Conservation (phyloP, 2,113 vertebrate genomes). For the Acrocephalus arundinaceus region DNA sequence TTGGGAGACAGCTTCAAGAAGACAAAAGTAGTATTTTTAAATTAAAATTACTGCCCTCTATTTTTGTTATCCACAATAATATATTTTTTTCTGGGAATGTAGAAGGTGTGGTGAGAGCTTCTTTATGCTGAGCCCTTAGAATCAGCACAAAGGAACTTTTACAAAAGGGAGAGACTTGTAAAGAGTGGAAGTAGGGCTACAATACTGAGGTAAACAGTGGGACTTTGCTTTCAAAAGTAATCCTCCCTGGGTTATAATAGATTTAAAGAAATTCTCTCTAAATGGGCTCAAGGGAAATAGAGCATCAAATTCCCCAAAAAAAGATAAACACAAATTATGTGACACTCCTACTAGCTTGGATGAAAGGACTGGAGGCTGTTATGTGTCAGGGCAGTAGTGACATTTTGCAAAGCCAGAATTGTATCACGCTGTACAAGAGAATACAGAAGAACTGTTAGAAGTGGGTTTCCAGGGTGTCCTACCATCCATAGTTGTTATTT, state of each 20-base stretch:
- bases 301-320: not conserved
- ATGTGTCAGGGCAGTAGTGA: rapidly evolving
- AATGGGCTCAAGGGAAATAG: not conserved
- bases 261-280: not conserved
- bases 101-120: not conserved
- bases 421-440: not conserved
- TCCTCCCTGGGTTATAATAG: not conserved
- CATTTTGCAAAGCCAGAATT: not conserved
- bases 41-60: not conserved
- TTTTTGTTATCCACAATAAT: not conserved
- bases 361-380: not conserved
- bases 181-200: not conserved
- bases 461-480: not conserved
- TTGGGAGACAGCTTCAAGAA: not conserved
- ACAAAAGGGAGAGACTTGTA: not conserved
- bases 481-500: not conserved
- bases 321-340: not conserved
- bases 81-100: not conserved
- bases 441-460: not conserved
- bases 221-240: not conserved
- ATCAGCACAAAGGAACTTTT: not conserved
- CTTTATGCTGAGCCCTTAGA: not conserved
- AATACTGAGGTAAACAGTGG: not conserved
- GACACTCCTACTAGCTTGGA: not conserved
- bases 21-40: slow-evolving; percentile 16